phyloP scores from a whole-genome alignment of 1,140 invertebrate genomes.

The Ladona fulva region DNA sequence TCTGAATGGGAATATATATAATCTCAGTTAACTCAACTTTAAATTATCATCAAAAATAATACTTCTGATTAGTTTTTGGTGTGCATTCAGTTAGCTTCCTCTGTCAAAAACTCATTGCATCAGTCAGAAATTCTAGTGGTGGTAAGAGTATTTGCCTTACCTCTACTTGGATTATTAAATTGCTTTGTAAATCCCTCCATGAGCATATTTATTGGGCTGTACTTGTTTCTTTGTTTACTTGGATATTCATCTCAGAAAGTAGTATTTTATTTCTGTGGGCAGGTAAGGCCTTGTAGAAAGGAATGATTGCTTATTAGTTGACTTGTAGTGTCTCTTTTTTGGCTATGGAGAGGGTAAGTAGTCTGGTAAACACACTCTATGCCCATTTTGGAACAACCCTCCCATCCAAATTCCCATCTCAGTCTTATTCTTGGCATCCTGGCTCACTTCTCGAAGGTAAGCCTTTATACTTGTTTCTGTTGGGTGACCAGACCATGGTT shows the following conservation, averaged over 20 bases:
- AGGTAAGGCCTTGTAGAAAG: slow-evolving; percentile 5
- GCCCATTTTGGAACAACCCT: neutral
- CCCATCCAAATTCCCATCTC: neutral
- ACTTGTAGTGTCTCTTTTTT: neutral
- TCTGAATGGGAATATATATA: neutral
- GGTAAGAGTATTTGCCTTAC: slow-evolving; percentile 16
- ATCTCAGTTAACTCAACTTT: too few species aligned
- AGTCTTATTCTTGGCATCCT: slow-evolving; percentile 15
- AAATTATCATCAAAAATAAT: too few species aligned
- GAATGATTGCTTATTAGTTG: neutral
- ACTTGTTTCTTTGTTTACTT: neutral
- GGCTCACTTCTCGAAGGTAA: slow-evolving; percentile 18
- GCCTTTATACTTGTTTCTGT: slow-evolving; percentile 12
- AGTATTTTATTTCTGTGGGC: slow-evolving; percentile 11
- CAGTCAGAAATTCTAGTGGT: neutral
- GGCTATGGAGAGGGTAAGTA: neutral
- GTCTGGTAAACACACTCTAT: neutral
- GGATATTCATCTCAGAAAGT: neutral
- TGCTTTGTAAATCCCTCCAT: neutral
- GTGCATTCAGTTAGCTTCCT: too few species aligned
- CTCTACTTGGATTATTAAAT: slow-evolving; percentile 19
- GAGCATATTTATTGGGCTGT: neutral
- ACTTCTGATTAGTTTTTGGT: too few species aligned
- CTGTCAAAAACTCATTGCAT: neutral
- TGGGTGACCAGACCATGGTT: slow-evolving; percentile 18